Percentiles rank a stretch among this genome's conserved stretches.
These are phyloP conservation scores for Erannis defoliaria DNA, from an alignment of 2,888 invertebrate species.

Conservation along the genomic window DNA sequence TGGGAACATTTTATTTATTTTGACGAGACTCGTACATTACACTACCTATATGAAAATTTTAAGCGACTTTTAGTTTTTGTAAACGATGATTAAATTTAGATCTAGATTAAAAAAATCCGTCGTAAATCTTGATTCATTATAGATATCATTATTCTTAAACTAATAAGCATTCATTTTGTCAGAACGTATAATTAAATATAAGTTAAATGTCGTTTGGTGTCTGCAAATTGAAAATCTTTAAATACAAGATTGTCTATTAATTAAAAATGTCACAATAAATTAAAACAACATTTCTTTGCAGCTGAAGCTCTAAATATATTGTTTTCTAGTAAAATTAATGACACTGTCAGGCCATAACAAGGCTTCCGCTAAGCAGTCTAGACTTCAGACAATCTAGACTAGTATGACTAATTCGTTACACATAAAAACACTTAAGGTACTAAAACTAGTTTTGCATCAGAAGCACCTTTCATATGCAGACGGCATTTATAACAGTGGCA, in stretches of 20 bases:
- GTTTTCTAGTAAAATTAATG: slow-evolving; percentile 26
- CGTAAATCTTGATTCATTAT: not conserved
- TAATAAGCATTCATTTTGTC: not conserved
- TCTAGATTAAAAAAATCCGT: not conserved
- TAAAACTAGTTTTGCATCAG: slow-evolving; percentile 38
- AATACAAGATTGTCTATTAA: slow-evolving; percentile 2
- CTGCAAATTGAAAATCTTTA: not conserved
- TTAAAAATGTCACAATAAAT: slow-evolving; percentile 18
- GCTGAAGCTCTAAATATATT: slow-evolving; percentile 11
- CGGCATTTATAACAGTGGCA: slow-evolving; percentile 58
- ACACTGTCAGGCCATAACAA: slow-evolving; percentile 17
- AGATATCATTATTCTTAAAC: not conserved
- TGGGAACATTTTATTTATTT: too few relatives aligned
- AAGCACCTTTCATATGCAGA: slow-evolving; percentile 35
- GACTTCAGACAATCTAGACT: slow-evolving; percentile 25
- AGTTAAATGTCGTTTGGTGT: slow-evolving; percentile 1
- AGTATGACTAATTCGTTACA: slow-evolving; percentile 40
- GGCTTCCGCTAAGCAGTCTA: slow-evolving; percentile 30
- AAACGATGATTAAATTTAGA: too few relatives aligned
- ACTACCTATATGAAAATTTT: too few relatives aligned
- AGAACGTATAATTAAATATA: not conserved
- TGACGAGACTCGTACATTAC: too few relatives aligned
- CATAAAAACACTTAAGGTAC: slow-evolving; percentile 39
- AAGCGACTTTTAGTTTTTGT: too few relatives aligned
- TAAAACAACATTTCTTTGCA: slow-evolving; percentile 8